A percentile compares a stretch with the other conserved stretches of the same genome.
These are phyloP conservation scores for Macrophya annulata DNA, from an alignment of 2,888 invertebrate genomes.

Conservation along the genomic window DNA sequence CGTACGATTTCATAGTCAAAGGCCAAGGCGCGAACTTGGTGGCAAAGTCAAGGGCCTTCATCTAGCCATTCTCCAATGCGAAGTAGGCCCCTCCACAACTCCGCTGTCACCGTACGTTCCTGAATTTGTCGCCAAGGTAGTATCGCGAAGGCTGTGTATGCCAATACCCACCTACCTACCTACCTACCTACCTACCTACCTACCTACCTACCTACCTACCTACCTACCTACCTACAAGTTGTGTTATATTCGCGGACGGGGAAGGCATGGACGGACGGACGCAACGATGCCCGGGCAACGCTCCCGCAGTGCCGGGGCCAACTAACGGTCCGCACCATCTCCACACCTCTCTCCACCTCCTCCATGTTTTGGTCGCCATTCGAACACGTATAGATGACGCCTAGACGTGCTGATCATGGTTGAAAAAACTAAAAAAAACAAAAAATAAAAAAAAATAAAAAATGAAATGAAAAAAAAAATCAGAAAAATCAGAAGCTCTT, in stretches of 20 bases:
- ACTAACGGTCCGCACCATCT: slow-evolving; percentile 78
- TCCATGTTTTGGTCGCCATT: slow-evolving; percentile 48
- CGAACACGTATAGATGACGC: slow-evolving; percentile 52
- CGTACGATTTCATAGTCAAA: slow-evolving; percentile 12
- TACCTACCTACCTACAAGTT: slow-evolving; percentile 38
- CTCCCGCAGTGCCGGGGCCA: slow-evolving; percentile 78
- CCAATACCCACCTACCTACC: slow-evolving; percentile 25
- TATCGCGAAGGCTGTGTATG: slow-evolving; percentile 22
- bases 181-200: slow-evolving; percentile 31
- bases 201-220: slow-evolving; percentile 43
- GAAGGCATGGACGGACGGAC: slow-evolving; percentile 47
- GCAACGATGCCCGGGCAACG: slow-evolving; percentile 76
- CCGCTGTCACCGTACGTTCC: background rate
- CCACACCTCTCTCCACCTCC: slow-evolving; percentile 62
- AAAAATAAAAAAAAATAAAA: slow-evolving; percentile 5
- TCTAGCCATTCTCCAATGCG: background rate
- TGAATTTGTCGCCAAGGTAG: slow-evolving; percentile 22
- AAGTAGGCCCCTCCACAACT: slow-evolving; percentile 8
- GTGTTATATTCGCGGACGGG: slow-evolving; percentile 32
- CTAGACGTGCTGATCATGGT: slow-evolving; percentile 41
- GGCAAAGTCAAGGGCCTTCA: slow-evolving; percentile 36
- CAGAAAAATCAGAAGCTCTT: background rate
- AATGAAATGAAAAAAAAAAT: background rate
- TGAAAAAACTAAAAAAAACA: background rate
- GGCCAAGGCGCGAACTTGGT: slow-evolving; percentile 9